These are phyloP conservation scores for Xestobium rufovillosum DNA, from an alignment of 2,888 invertebrate species.

Conservation along the genomic window DNA sequence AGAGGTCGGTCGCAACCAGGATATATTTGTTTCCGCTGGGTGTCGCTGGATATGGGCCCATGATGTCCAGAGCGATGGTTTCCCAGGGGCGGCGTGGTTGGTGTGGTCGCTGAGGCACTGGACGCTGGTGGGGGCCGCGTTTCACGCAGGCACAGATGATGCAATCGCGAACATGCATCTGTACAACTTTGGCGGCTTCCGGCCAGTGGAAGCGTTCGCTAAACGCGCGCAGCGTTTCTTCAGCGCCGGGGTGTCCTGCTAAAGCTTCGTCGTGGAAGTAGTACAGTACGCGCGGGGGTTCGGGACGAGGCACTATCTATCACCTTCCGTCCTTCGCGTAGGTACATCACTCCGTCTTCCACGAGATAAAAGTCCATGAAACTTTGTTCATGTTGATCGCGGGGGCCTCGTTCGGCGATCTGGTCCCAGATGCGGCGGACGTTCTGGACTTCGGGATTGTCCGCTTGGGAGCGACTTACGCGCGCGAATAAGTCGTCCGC, in stretches of 20 bases:
- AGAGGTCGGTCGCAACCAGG: conserved; percentile 13
- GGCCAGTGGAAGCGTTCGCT: not conserved
- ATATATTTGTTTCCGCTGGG: too few relatives aligned
- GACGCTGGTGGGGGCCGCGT: not conserved
- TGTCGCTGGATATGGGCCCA: too few relatives aligned
- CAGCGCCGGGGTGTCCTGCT: too few relatives aligned
- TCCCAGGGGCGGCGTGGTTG: not conserved
- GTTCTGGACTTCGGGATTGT: not conserved
- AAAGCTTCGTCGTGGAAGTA: conserved; percentile 1
- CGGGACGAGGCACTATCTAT: not conserved
- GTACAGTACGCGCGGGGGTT: not conserved
- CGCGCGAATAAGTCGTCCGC: too few relatives aligned
- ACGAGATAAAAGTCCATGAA: too few relatives aligned
- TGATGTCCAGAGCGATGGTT: conserved; percentile 6
- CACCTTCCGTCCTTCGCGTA: too few relatives aligned
- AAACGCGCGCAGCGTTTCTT: too few relatives aligned
- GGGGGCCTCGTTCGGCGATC: too few relatives aligned
- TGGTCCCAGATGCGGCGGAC: not conserved
- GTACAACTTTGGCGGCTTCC: not conserved
- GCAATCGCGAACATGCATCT: not conserved
- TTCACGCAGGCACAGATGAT: not conserved
- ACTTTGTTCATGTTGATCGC: too few relatives aligned
- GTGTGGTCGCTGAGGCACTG: not conserved
- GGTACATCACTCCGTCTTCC: too few relatives aligned
- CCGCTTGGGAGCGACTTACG: too few relatives aligned